phyloP scores from a whole-genome alignment of 1,140 invertebrate genomes.

The Anastrepha obliqua region DNA sequence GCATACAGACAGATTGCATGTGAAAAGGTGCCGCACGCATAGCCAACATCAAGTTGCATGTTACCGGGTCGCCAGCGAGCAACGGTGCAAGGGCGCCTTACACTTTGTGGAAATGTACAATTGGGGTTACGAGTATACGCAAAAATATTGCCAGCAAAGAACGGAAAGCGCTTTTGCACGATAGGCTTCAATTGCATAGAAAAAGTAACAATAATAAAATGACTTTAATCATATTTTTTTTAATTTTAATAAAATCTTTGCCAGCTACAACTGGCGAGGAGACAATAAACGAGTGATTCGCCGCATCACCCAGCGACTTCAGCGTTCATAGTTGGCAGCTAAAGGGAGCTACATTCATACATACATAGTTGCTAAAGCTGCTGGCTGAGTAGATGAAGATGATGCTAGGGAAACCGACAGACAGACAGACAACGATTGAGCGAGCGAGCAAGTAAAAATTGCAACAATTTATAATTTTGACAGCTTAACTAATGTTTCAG shows the following conservation, averaged over 20 bases:
- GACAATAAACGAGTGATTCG: background rate
- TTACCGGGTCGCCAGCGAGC: background rate
- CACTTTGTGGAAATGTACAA: background rate
- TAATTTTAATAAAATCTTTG: background rate
- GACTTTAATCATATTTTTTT: background rate
- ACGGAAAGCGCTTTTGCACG: background rate
- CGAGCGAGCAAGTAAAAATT: constrained; percentile 60
- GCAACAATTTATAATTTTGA: constrained; percentile 69
- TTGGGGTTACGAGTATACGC: background rate
- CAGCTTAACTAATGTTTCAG: constrained; percentile 64
- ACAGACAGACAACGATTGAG: background rate
- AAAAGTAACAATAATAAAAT: constrained; percentile 24
- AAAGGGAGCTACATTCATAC: background rate
- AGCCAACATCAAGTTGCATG: background rate
- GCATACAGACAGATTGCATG: constrained; percentile 38
- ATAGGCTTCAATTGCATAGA: background rate
- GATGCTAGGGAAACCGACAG: background rate
- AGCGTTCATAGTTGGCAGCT: background rate
- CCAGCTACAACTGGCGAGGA: background rate
- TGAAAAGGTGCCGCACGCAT: constrained; percentile 34
- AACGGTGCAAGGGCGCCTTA: background rate
- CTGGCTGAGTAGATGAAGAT: background rate
- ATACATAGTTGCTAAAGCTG: background rate
- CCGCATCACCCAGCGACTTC: background rate
- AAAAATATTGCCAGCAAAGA: background rate